These are phyloP conservation scores for Sebastes oblongus DNA, from an alignment of 2,797 vertebrate genomes.

Conservation along the genomic window DNA sequence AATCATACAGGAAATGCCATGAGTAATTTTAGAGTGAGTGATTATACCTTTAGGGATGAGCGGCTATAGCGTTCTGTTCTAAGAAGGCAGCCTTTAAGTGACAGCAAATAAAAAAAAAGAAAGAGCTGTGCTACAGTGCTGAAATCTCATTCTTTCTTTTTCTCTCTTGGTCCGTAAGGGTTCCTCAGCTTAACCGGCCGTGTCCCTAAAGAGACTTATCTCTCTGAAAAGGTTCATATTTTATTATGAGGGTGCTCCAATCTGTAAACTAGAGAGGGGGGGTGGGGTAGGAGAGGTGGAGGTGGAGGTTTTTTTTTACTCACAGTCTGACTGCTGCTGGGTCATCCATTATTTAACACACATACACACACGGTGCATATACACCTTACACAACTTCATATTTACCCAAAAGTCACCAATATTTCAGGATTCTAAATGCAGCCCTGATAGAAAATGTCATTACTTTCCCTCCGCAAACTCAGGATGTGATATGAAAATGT, in stretches of 20 bases:
- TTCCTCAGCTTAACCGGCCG: background rate
- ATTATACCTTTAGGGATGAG: constrained; percentile 6
- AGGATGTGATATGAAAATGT: background rate
- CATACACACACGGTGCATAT: background rate
- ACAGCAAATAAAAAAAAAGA: background rate
- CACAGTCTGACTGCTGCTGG: constrained; percentile 31
- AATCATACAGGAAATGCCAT: constrained; percentile 28
- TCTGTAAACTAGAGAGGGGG: background rate
- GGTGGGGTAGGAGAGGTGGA: constrained; percentile 8
- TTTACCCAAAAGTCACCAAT: background rate
- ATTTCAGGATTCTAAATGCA: constrained; percentile 1
- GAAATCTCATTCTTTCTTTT: background rate
- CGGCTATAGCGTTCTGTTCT: background rate
- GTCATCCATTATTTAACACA: constrained; percentile 67
- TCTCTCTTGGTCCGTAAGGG: background rate
- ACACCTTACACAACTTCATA: background rate
- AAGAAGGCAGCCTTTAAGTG: background rate
- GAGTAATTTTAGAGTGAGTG: background rate
- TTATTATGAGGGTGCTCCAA: constrained; percentile 13
- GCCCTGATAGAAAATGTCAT: background rate
- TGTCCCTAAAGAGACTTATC: background rate
- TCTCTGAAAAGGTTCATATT: constrained; percentile 33
- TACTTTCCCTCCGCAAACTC: background rate
- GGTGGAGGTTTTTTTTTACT: constrained; percentile 22
- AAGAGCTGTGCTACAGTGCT: background rate